A percentile compares a stretch with the other conserved stretches of the same genome.
Evolutionary conservation across 2,888 invertebrate species (phyloP).

Genomic region (Belgica antarctica): DNA sequence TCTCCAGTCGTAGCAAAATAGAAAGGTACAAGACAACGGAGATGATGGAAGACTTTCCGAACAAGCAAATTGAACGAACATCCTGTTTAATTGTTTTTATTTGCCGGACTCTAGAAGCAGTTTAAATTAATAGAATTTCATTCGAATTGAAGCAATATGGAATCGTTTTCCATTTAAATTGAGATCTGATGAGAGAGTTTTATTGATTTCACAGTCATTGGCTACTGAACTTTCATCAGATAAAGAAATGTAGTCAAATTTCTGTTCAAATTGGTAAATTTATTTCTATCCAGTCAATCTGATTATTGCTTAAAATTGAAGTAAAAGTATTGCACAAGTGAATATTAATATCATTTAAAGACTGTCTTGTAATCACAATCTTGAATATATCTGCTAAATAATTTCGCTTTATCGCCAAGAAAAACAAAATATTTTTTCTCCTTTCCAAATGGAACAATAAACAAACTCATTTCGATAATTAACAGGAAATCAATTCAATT

Average conservation of each 20-base stretch:
- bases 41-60: not conserved
- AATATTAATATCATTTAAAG: too few species aligned
- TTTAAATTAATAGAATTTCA: not conserved
- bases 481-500: slow-evolving; percentile 41
- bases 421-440: slow-evolving; percentile 17
- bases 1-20: not conserved
- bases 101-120: not conserved
- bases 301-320: too few species aligned
- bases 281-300: too few species aligned
- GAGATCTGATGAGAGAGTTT: too few species aligned
- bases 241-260: too few species aligned
- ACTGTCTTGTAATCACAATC: too few species aligned
- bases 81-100: slow-evolving; percentile 13
- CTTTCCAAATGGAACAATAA: slow-evolving; percentile 37
- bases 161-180: too few species aligned
- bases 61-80: slow-evolving; percentile 13
- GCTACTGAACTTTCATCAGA: too few species aligned
- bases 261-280: too few species aligned
- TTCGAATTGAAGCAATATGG: not conserved
- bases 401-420: not conserved
- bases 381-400: not conserved
- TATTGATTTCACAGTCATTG: too few species aligned
- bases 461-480: slow-evolving; percentile 44
- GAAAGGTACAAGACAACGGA: not conserved
- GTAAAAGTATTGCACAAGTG: too few species aligned